phyloP scores from a whole-genome alignment of 2,113 vertebrate species.

The Gadus macrocephalus region DNA sequence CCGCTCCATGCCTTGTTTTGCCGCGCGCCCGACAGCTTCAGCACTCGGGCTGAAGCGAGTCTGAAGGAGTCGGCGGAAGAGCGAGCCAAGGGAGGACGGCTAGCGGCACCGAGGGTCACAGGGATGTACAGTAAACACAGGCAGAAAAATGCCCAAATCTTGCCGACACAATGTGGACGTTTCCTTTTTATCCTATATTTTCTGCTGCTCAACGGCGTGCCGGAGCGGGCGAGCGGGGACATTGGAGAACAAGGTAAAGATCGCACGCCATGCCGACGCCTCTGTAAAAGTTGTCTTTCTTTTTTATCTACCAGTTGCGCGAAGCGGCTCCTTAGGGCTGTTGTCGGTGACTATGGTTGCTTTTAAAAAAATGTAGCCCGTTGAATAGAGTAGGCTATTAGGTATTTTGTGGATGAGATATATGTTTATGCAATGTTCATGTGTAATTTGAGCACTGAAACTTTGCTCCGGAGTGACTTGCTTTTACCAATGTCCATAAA shows the following conservation, averaged over 20 bases:
- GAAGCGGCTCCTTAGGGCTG: background rate
- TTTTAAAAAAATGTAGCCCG: background rate
- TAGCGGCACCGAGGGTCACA: constrained; percentile 57
- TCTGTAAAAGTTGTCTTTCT: constrained; percentile 51
- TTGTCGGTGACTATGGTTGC: background rate
- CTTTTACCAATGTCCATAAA: constrained; percentile 53
- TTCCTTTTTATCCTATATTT: constrained; percentile 41
- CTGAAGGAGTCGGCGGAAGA: background rate
- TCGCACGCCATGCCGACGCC: constrained; percentile 1
- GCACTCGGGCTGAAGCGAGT: background rate
- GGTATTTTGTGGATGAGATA: background rate
- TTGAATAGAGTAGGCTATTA: background rate
- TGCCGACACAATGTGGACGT: constrained; percentile 48
- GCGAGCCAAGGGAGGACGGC: constrained; percentile 52
- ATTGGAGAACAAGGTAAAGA: constrained; percentile 56
- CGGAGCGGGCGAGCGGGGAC: constrained; percentile 47
- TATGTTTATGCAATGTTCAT: background rate
- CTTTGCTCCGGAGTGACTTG: constrained; percentile 14
- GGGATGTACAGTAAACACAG: constrained; percentile 81
- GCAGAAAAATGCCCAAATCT: constrained; percentile 70
- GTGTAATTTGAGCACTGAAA: constrained; percentile 8
- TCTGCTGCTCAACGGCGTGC: constrained; percentile 51
- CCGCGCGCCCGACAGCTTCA: no score
- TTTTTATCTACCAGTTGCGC: constrained; percentile 60
- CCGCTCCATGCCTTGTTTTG: no score